phyloP scores from a whole-genome alignment of 2,113 vertebrate species.

The Podilymbus podiceps region DNA sequence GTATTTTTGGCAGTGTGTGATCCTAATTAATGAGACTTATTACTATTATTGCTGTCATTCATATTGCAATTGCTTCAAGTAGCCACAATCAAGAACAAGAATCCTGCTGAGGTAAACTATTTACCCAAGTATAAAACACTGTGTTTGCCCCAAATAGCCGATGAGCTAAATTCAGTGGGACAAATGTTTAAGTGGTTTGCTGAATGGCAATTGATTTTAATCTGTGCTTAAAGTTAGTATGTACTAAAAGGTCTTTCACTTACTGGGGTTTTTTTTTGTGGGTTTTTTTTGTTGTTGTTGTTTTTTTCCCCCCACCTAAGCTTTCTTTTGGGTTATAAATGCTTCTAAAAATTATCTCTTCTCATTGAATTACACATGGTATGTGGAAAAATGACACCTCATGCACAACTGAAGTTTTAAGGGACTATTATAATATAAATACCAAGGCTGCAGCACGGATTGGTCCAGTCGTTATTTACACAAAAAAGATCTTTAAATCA shows the following conservation, averaged over 20 bases:
- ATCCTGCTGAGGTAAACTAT: not conserved
- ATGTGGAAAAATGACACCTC: not conserved
- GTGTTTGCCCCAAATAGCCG: not conserved
- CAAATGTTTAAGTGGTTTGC: not conserved
- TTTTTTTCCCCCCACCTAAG: not conserved
- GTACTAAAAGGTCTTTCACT: not conserved
- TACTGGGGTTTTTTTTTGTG: not conserved
- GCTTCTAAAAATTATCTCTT: not conserved
- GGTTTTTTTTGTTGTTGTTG: too few relatives aligned
- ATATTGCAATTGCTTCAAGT: not conserved
- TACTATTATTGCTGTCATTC: not conserved
- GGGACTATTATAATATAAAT: not conserved
- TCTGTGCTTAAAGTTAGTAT: not conserved
- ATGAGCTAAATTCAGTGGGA: not conserved
- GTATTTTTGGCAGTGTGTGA: not conserved
- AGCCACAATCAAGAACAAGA: not conserved
- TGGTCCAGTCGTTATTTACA: not conserved
- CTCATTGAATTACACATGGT: not conserved
- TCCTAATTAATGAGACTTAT: not conserved
- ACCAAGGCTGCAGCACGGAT: not conserved
- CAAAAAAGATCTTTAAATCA: not conserved
- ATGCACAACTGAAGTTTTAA: not conserved
- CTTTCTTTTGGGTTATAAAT: not conserved
- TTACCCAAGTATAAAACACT: not conserved
- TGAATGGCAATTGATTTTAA: not conserved